Evolutionary conservation across 2,113 vertebrate species (phyloP), one percentile per base, ranked within the genome.

Genomic region (Perognathus longimembris): DNA sequence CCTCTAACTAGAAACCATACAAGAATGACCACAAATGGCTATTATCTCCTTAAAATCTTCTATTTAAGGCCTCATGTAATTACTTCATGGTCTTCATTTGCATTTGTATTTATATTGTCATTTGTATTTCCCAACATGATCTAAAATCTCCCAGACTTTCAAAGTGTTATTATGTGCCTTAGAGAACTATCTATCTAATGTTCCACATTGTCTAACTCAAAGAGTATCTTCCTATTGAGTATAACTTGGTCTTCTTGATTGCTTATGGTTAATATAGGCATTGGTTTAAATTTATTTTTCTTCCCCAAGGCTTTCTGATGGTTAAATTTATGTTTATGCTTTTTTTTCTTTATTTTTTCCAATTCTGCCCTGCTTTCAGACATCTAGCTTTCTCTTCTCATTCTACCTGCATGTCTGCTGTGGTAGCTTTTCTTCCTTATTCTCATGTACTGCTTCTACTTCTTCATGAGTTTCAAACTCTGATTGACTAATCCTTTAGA

Each of bases 391-490:
- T 81, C 38, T 71, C 75, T 85, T 91, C 7, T 84, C 73, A 85
- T 40, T 34, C 38, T 93, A 4, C 63, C 82, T 90, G 59, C 5
- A 12, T 22, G 70, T 22, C 36, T 91, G 30, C 64, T 50, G 20
- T 12, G 22, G 50, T 40, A 70, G 36, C 82, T 86, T 80, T 61
- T 90, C 54, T 36, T 70, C 85, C 50, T 78, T 88, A 82, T 78
- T 84, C 54, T 78, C 77, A 36, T 88, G 88, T 87, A 80, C 69
- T 40, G 84, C 81, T 92, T 96, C 89, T 69, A 86, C 89, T 96
- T 95, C 94, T 83, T 83, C 87, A 90, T 70, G 76, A 76, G 57
- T 86, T 95, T 95, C 86, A 38, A 93, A 92, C 92, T 30, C 66
- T 93, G 66, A 85, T 59, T 73, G 63, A 71, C 61, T 93, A 76